Percentiles rank a stretch among this genome's conserved stretches.
phyloP scores from a whole-genome alignment of 2,797 vertebrate species.

The Chaunax sp. region DNA sequence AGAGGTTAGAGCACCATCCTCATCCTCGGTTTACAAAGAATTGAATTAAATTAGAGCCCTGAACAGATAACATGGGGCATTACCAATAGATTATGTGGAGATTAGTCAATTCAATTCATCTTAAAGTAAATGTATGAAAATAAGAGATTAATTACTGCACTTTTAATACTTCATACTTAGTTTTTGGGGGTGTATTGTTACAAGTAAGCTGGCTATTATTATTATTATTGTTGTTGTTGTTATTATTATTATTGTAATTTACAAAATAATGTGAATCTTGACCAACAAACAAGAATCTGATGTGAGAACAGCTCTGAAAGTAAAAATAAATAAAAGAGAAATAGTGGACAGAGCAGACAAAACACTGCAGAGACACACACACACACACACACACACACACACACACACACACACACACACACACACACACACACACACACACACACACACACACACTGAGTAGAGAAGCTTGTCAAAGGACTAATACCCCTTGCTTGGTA shows the following conservation, averaged over 20 bases:
- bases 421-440: slow-evolving; percentile 13
- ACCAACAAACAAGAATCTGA: slow-evolving; percentile 6
- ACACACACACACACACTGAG: slow-evolving; percentile 51
- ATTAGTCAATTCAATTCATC: neutral
- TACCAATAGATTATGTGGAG: neutral
- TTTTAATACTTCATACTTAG: too few species aligned
- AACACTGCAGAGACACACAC: slow-evolving; percentile 11
- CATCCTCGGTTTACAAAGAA: too few species aligned
- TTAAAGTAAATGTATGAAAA: neutral
- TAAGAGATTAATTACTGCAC: slow-evolving; percentile 1
- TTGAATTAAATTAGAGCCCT: too few species aligned
- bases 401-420: too few species aligned
- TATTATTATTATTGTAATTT: too few species aligned
- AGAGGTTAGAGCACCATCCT: slow-evolving; percentile 25
- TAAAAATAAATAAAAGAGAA: slow-evolving; percentile 1
- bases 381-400: too few species aligned
- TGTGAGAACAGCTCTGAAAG: slow-evolving; percentile 4
- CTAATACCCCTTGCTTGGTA: slow-evolving; percentile 84
- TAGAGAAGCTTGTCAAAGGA: slow-evolving; percentile 81
- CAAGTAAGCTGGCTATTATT: neutral
- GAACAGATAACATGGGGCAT: neutral
- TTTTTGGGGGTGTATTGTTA: neutral
- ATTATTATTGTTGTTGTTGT: too few species aligned
- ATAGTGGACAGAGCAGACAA: slow-evolving; percentile 19
- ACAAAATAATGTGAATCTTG: neutral